Evolutionary conservation across 1,140 invertebrate species (phyloP), one percentile per base, ranked within the genome.

Genomic region (Achatina immaculata): DNA sequence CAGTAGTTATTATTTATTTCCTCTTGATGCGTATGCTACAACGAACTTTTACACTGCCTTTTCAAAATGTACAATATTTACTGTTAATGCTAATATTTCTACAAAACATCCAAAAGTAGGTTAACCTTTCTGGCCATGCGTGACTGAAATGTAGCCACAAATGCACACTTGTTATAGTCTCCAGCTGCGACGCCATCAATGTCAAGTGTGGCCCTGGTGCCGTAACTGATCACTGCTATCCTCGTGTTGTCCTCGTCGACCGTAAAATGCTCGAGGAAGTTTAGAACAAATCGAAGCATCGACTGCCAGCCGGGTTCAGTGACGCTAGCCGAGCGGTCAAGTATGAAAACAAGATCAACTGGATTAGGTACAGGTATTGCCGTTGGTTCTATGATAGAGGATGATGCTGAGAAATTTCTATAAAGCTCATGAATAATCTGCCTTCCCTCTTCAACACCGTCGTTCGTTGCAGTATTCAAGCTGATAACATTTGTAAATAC

Each of bases 311-410:
- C 85, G 51, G 72, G n/a, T 0, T n/a, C 51, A 0, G 80, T 66
- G 42, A 87, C 80, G 51, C 80, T 83, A 3, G 82, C 80, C 11
- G 85, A 86, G 28, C 85, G 76, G 76, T 87, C 86, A 40, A 87
- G 82, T n/a, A 87, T 80, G 77, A 86, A 87, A 6, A 87, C 82
- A 3, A 87, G 78, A 77, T 87, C 86, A n/a, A 87, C 82, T 6
- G 74, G 74, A 36, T 65, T 58, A 24, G 48, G 9, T 24, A 38
- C 14, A 3, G 48, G 9, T 19, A 19, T 31, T 11, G 40, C 28
- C 14, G 69, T 40, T n/a, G n/a, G n/a, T n/a, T n/a, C n/a, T n/a
- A n/a, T n/a, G 0, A 38, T 11, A 14, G 55, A 58, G 66, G 81
- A 51, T 24, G 72, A 78, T 24, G 58, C 45, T 73, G 79, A 75